Evolutionary conservation across 2,888 invertebrate genomes (phyloP), one percentile per base, ranked within the genome.

Genomic region (Sphaerophoria rueppellii): DNA sequence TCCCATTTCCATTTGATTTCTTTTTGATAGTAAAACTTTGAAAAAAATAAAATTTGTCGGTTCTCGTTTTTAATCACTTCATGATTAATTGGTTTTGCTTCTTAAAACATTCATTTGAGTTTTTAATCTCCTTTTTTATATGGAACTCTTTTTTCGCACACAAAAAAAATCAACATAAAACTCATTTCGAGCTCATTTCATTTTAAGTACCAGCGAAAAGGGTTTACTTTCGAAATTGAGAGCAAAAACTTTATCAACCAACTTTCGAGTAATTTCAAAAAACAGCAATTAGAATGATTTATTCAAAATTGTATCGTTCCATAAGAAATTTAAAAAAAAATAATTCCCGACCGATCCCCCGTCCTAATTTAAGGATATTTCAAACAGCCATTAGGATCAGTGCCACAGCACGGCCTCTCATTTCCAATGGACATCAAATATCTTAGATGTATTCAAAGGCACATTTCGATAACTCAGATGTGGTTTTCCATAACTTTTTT

Each of bases 241-340:
- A 50, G 46, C 55, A 16, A 34, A 48, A 24, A 48, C 46, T 34
- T 46, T 14, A 35, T 9, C 67, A n/a, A 67, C 16, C 37, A 11
- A 32, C 55, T 70, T 58, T 40, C 48, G 35, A 4, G 12, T 12
- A 43, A 16, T 16, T 72, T 16, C 77, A 69, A 63, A 55, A 58
- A 35, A 52, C 61, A 78, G 79, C 71, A 74, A 79, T 82, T 79
- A 82, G 74, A 71, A 79, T 71, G 82, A 82, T 82, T 82, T 82
- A 79, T 79, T 71, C 54, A 48, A 12, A 58, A 46, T 12, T 9
- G 58, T 82, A 55, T 48, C 16, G 34, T 24, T 48, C 0, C 32
- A 34, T 50, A 58, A 55, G 12, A 9, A 58, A 57, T 35, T n/a
- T n/a, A n/a, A n/a, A 57, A 16, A 35, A 37, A 48, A 43, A 16